phyloP scores from a whole-genome alignment of 2,888 invertebrate genomes.

The Polylopha cassiicola region DNA sequence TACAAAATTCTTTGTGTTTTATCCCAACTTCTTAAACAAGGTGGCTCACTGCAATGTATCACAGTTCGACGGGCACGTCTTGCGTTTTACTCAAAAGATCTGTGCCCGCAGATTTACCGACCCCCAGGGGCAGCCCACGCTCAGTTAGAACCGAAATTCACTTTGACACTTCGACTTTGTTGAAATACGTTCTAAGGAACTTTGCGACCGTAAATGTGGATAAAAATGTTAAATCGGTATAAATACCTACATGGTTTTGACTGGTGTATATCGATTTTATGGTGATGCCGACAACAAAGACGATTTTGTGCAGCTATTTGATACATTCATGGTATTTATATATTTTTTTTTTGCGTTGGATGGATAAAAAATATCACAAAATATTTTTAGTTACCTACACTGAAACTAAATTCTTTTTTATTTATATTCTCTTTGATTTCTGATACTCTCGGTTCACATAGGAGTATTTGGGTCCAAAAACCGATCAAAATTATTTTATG shows the following conservation, averaged over 20 bases:
- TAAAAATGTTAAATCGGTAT: conserved; percentile 14
- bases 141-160: conserved; percentile 22
- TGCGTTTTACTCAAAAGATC: conserved; percentile 23
- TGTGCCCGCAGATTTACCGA: conserved; percentile 18
- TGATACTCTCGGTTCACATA: too few relatives aligned
- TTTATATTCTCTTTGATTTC: too few relatives aligned
- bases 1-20: conserved; percentile 3
- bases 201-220: conserved; percentile 20
- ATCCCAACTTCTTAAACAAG: conserved; percentile 9
- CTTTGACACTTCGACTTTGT: conserved; percentile 21
- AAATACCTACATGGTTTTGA: too few relatives aligned
- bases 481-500: too few relatives aligned
- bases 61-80: conserved; percentile 17
- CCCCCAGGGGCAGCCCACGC: conserved; percentile 19
- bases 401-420: too few relatives aligned
- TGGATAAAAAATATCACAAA: too few relatives aligned
- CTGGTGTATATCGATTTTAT: background rate
- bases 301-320: background rate
- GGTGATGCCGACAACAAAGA: background rate
- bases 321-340: too few relatives aligned
- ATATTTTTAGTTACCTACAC: too few relatives aligned
- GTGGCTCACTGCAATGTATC: conserved; percentile 4
- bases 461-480: too few relatives aligned
- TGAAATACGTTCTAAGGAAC: conserved; percentile 18
- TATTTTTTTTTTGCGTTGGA: too few relatives aligned